Conservation (phyloP, 2,797 vertebrate species). For the Enteromius mattozi region DNA sequence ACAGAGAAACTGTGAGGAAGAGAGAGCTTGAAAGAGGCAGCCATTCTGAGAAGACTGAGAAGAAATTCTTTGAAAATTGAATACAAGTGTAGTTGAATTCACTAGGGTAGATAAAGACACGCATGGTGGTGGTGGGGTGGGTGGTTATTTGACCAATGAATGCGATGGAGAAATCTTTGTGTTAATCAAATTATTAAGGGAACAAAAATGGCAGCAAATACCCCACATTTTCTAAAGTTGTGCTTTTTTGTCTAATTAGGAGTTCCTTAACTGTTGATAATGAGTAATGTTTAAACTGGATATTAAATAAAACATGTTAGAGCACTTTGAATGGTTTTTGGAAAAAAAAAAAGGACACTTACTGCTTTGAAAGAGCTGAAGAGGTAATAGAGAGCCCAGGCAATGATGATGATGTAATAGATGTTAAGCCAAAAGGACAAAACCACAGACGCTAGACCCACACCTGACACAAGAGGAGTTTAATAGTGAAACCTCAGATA, state of each 20-base stretch:
- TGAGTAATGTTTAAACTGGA: background rate
- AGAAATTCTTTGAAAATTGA: constrained; percentile 11
- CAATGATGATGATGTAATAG: constrained; percentile 93
- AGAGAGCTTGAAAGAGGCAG: constrained; percentile 28
- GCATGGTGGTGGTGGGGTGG: background rate
- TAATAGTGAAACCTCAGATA: background rate
- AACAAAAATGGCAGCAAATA: background rate
- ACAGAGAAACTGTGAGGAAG: constrained; percentile 24
- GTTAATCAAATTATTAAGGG: background rate
- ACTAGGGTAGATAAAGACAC: background rate
- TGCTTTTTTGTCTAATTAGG: background rate
- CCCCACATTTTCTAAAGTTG: background rate
- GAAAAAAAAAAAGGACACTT: constrained; percentile 51
- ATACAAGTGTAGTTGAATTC: constrained; percentile 1
- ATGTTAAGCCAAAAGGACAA: constrained; percentile 94
- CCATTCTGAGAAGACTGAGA: constrained; percentile 29
- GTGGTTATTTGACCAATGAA: background rate
- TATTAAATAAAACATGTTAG: background rate
- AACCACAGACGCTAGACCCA: constrained; percentile 87
- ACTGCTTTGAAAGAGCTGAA: constrained; percentile 89
- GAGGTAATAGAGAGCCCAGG: constrained; percentile 93
- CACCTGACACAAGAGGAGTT: constrained; percentile 72
- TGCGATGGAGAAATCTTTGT: background rate
- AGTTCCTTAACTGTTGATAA: background rate
- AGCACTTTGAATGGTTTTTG: background rate